Evolutionary conservation across 2,113 vertebrate species (phyloP).

Genomic region (Notothenia rossii): DNA sequence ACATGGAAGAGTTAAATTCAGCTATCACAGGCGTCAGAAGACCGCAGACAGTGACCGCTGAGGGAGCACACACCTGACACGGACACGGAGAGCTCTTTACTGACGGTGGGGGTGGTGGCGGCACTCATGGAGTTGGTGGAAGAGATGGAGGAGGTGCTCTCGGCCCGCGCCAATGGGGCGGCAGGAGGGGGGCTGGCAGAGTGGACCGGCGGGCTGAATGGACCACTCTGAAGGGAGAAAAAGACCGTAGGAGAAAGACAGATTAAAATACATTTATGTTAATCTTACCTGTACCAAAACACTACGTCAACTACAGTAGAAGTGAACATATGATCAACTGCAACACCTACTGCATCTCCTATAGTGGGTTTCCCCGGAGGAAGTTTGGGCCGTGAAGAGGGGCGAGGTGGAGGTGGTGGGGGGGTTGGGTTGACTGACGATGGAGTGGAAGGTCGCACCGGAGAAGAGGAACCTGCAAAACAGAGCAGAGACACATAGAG

Average conservation of each 20-base stretch:
- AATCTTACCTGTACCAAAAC: background rate
- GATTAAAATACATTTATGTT: background rate
- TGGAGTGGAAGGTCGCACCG: conserved; percentile 90
- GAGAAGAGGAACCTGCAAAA: conserved; percentile 90
- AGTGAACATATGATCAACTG: background rate
- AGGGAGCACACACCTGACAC: conserved; percentile 84
- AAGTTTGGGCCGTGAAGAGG: conserved; percentile 92
- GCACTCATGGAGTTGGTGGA: conserved; percentile 98
- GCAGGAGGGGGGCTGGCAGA: conserved; percentile 96
- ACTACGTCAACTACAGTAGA: background rate
- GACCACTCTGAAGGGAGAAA: conserved; percentile 85
- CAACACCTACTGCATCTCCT: conserved; percentile 87
- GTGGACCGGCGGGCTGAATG: conserved; percentile 94
- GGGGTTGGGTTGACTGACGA: conserved; percentile 85
- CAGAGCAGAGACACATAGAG: background rate
- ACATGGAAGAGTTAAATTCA: background rate
- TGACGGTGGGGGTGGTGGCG: conserved; percentile 96
- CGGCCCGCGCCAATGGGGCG: conserved; percentile 94
- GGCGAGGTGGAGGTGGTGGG: conserved; percentile 91
- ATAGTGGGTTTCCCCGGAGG: conserved; percentile 91
- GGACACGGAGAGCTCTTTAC: conserved; percentile 88
- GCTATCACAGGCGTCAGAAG: background rate
- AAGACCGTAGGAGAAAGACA: background rate
- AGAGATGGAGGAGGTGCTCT: conserved; percentile 98
- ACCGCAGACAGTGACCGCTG: conserved; percentile 10